Evolutionary conservation across 2,888 invertebrate species (phyloP).

Genomic region (Heliconius cydno): DNA sequence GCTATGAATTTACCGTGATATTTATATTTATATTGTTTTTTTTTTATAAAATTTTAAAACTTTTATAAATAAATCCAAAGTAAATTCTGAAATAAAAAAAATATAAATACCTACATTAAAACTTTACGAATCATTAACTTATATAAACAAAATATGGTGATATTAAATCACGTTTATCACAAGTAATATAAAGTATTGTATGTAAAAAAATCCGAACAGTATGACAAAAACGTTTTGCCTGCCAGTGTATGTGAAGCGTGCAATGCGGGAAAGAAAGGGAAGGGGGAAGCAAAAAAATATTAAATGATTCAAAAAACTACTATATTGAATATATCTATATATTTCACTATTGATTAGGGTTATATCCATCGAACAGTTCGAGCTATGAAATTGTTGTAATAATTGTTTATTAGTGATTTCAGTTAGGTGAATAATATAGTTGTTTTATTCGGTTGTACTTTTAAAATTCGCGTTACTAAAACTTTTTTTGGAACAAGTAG

Average conservation of each 20-base stretch:
- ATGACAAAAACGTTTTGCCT: conserved; percentile 20
- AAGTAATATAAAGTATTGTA: background rate
- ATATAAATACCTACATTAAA: background rate
- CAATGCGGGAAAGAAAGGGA: background rate
- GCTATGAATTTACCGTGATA: background rate
- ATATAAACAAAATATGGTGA: background rate
- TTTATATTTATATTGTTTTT: background rate
- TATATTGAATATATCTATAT: conserved; percentile 31
- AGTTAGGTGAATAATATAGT: too few species aligned
- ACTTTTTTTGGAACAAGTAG: too few species aligned
- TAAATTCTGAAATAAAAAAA: background rate
- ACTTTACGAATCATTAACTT: background rate
- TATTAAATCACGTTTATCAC: background rate
- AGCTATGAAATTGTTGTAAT: background rate
- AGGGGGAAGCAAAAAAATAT: conserved; percentile 19
- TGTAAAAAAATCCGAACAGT: conserved; percentile 24
- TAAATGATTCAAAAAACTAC: conserved; percentile 26
- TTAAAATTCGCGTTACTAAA: too few species aligned
- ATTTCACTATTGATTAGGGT: conserved; percentile 1
- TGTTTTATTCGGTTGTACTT: background rate
- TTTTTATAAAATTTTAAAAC: background rate
- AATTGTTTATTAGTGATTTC: background rate
- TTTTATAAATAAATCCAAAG: background rate
- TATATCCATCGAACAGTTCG: background rate
- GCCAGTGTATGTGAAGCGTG: conserved; percentile 12